Base-by-base conservation (phyloP, 2,888 invertebrate genomes). In the Pemphredon lugubris region DNA sequence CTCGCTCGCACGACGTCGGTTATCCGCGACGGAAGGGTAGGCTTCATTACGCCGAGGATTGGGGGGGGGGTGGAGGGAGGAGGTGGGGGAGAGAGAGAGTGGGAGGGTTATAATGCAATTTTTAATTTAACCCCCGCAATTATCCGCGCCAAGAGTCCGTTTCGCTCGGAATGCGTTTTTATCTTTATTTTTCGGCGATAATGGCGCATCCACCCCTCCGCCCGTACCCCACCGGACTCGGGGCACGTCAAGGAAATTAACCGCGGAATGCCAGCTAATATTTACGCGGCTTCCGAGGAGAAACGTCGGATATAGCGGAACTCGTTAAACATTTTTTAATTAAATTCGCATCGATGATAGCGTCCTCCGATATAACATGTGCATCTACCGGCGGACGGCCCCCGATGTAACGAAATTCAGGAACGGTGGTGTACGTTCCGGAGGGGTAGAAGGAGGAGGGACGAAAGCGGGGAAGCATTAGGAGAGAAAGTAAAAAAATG, bases 271-370 rank as follows among this genome's bases (percentile, higher is more conserved):
- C 78, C 77, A 71, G 80, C 71, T 81, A 75, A 83, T 82, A 84
- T 82, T 86, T 84, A 80, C 77, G 77, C 65, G 72, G 73, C 60
- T 65, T 59, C 63, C 66, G 58, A 30, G 57, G 21, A 44, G 58
- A 44, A 67, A 40, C 51, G 37, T 16, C 51, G 51, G 11, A 11
- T 1, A 13, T 50, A 21, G 11, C 14, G 23, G 14, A 47, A 76
- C 73, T 82, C 75, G 85, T 79, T 83, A 80, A 86, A 83, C 77
- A 86, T 85, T 86, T 86, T 84, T 86, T 84, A 86, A 86, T 86
- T 86, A 86, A 86, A 85, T 79, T 66, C 64, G 53, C 74, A 83
- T 83, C 83, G 84, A 80, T 75, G 67, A 70, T 61, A 47, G 53
- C 58, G 32, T n/a, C 30, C 14, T 37, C n/a, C 42, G 6, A 34